Evolutionary conservation across 1,140 invertebrate genomes (phyloP), one percentile per base, ranked within the genome.

Genomic region (Cepaea nemoralis): DNA sequence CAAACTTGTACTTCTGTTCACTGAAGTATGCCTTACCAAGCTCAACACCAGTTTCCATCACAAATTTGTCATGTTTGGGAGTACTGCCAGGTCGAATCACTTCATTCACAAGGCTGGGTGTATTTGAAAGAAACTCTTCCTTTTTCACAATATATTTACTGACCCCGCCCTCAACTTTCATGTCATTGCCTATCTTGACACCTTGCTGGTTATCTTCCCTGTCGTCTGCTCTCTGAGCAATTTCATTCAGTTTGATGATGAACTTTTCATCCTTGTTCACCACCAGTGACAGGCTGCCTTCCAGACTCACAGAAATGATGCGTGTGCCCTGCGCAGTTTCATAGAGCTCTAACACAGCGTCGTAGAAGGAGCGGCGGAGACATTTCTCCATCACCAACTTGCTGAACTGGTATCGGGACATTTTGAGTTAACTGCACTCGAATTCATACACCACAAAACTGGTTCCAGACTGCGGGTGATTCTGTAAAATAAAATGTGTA

Each of bases 291-390:
- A 85, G 37, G 6, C 71, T 80, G 6, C 84, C 84, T 77, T 85
- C 84, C 50, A 85, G 59, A 22, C 80, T 79, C 40, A 85, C 82
- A 59, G 77, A 80, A 22, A 80, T 82, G 24, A 85, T 82, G 79
- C 82, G 77, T 16, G 81, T 74, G 3, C 70, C 40, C 19, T 82
- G 73, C 16, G 67, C 39, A 39, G 77, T 77, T 63, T 85, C 84
- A 76, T 85, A 85, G 19, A 85, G 69, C 66, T 83, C 82, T 19
- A 85, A 40, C 0, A 85, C 84, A 19, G 82, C 84, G 35, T 85
- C 84, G 35, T 83, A 83, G 66, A 85, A 85, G 8, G 84, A 81
- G 31, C 84, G 73, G 33, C 84, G 66, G 42, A 85, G 69, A 66
- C 69, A 70, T 39, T 83, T 82, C 45, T 85, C 84, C 73, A 85